A percentile compares a stretch with the other conserved stretches of the same genome.
Evolutionary conservation across 2,113 vertebrate species (phyloP).

Genomic region (Sebastes schlegelii): DNA sequence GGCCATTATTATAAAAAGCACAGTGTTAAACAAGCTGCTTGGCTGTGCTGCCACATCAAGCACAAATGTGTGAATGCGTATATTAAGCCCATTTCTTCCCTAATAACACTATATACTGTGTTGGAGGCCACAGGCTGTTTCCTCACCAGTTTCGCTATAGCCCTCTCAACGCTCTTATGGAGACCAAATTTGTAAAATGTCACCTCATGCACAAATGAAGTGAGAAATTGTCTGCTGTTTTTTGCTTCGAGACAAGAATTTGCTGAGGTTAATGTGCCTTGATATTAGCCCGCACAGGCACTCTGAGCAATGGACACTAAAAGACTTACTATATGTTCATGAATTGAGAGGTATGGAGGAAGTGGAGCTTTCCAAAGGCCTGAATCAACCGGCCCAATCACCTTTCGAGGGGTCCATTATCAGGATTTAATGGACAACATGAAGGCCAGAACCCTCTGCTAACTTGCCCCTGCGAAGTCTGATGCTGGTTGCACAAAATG

Average conservation of each 20-base stretch:
- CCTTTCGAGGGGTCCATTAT: no score
- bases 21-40: not conserved
- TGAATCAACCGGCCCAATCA: not conserved
- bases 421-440: no score
- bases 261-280: constrained; percentile 35
- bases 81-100: not conserved
- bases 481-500: no score
- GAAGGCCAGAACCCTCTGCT: no score
- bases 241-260: constrained; percentile 6
- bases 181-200: constrained; percentile 38
- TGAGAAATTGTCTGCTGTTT: not conserved
- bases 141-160: not conserved
- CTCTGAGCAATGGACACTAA: constrained; percentile 3
- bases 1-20: constrained; percentile 18
- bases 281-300: constrained; percentile 15
- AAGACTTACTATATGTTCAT: not conserved
- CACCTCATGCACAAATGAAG: constrained; percentile 14
- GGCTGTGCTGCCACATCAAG: constrained; percentile 17
- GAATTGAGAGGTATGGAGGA: constrained; percentile 8
- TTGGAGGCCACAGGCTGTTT: not conserved
- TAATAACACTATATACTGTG: not conserved
- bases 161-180: not conserved
- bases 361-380: not conserved
- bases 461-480: no score
- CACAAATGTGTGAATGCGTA: constrained; percentile 11